A percentile compares a stretch with the other conserved stretches of the same genome.
phyloP scores from a whole-genome alignment of 37 sponge, comb jelly and placozoan species.

The Geodia barretti region DNA sequence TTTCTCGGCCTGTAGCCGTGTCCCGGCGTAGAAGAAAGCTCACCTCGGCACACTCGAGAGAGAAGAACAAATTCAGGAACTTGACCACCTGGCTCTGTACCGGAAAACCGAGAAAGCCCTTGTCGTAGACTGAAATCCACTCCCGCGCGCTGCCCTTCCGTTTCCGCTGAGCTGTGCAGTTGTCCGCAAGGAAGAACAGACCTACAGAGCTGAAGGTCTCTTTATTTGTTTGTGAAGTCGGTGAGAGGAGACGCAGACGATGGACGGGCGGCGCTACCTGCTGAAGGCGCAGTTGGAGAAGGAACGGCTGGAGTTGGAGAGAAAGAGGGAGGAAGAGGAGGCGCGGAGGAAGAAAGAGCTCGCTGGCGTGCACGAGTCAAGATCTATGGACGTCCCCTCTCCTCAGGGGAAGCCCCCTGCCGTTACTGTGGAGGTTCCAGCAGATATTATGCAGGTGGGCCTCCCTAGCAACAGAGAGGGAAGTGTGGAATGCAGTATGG shows the following conservation, averaged over 20 bases:
- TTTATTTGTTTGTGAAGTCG: too few relatives aligned
- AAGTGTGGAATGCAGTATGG: background rate
- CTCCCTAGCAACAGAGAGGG: background rate
- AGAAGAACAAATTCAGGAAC: too few relatives aligned
- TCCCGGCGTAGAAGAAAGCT: too few relatives aligned
- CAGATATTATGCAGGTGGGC: slow-evolving; percentile 50
- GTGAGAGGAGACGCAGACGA: slow-evolving; percentile 1
- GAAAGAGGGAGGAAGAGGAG: slow-evolving; percentile 41
- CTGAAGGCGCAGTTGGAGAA: slow-evolving; percentile 59
- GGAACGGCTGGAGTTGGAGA: slow-evolving; percentile 49
- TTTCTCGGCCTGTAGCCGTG: background rate
- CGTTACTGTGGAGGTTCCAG: slow-evolving; percentile 52
- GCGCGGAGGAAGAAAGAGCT: slow-evolving; percentile 27
- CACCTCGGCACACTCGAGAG: too few relatives aligned
- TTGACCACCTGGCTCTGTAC: too few relatives aligned
- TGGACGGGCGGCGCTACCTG: slow-evolving; percentile 45
- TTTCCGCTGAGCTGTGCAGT: too few relatives aligned
- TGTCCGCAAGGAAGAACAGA: too few relatives aligned
- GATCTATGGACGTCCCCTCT: slow-evolving; percentile 23
- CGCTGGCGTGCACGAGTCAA: slow-evolving; percentile 9
- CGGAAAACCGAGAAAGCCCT: too few relatives aligned
- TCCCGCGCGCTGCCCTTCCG: too few relatives aligned
- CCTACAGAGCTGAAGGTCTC: too few relatives aligned
- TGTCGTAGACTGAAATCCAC: too few relatives aligned
- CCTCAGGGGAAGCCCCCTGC: background rate